A percentile compares a stretch with the other conserved stretches of the same genome.
phyloP scores from a whole-genome alignment of 2,888 invertebrate genomes.

The Cryptus armator region DNA sequence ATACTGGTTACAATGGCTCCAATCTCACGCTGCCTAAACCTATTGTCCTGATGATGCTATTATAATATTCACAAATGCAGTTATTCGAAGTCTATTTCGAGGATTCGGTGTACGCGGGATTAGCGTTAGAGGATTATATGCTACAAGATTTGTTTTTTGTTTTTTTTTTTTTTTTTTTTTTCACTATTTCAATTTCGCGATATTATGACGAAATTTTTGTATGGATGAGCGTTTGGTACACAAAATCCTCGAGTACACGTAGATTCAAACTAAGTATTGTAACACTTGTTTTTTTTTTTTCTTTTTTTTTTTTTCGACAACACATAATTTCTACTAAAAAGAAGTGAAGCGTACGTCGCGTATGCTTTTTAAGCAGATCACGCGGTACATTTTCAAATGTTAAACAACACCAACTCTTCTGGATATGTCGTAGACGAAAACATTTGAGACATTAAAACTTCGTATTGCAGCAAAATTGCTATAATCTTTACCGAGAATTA shows the following conservation, averaged over 20 bases:
- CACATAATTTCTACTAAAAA: slow-evolving; percentile 33
- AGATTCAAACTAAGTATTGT: slow-evolving; percentile 24
- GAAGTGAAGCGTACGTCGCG: background rate
- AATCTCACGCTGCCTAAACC: slow-evolving; percentile 41
- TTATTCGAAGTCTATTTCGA: slow-evolving; percentile 22
- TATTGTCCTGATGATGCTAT: slow-evolving; percentile 47
- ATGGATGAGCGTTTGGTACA: slow-evolving; percentile 28
- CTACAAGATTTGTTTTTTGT: background rate
- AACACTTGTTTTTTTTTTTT: background rate
- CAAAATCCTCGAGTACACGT: slow-evolving; percentile 32
- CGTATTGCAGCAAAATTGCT: slow-evolving; percentile 50
- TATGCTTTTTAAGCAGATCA: slow-evolving; percentile 24
- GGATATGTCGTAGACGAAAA: slow-evolving; percentile 76
- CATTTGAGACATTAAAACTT: slow-evolving; percentile 51
- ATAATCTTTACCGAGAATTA: slow-evolving; percentile 28
- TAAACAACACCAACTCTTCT: slow-evolving; percentile 57
- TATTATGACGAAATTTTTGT: slow-evolving; percentile 9
- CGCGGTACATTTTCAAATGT: slow-evolving; percentile 17
- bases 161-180: background rate
- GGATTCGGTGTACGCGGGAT: slow-evolving; percentile 15
- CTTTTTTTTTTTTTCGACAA: slow-evolving; percentile 27
- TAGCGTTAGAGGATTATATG: background rate
- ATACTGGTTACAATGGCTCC: slow-evolving; percentile 75
- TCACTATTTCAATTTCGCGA: background rate
- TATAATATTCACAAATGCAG: slow-evolving; percentile 33